phyloP scores from a whole-genome alignment of 2,888 invertebrate species.

The Anorthoa munda region DNA sequence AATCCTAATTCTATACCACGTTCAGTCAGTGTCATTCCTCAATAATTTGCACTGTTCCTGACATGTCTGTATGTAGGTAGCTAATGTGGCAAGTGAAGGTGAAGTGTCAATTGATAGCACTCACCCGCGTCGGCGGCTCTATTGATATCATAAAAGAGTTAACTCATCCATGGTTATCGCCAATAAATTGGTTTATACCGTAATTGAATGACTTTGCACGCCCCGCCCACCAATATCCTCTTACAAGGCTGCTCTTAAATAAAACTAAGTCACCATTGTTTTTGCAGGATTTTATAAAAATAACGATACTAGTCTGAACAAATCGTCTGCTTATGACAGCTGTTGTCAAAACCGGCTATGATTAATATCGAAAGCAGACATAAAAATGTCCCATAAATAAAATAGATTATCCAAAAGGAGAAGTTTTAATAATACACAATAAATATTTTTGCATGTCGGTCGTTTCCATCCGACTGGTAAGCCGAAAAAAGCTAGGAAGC shows the following conservation, averaged over 20 bases:
- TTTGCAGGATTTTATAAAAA: constrained; percentile 2
- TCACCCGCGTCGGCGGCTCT: constrained; percentile 9
- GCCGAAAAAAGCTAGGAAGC: background rate
- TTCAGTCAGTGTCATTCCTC: background rate
- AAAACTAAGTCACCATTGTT: constrained; percentile 15
- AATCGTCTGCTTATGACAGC: constrained; percentile 40
- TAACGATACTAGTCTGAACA: constrained; percentile 1
- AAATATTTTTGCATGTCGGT: background rate
- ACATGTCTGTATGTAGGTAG: constrained; percentile 1
- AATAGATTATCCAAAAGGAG: background rate
- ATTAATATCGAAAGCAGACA: constrained; percentile 14
- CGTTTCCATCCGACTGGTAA: background rate
- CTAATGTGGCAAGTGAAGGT: constrained; percentile 17
- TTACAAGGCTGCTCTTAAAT: constrained; percentile 4
- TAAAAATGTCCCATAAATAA: background rate
- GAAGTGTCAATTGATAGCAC: constrained; percentile 46
- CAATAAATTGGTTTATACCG: constrained; percentile 57
- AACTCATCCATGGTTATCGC: constrained; percentile 46
- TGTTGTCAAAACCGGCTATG: constrained; percentile 16
- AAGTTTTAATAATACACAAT: background rate
- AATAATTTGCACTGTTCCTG: background rate
- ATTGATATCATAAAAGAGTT: constrained; percentile 63
- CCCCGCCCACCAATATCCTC: constrained; percentile 25
- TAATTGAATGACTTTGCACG: constrained; percentile 56
- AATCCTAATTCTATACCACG: background rate